Conservation (phyloP, 2,113 vertebrate genomes). For the Podiceps cristatus region DNA sequence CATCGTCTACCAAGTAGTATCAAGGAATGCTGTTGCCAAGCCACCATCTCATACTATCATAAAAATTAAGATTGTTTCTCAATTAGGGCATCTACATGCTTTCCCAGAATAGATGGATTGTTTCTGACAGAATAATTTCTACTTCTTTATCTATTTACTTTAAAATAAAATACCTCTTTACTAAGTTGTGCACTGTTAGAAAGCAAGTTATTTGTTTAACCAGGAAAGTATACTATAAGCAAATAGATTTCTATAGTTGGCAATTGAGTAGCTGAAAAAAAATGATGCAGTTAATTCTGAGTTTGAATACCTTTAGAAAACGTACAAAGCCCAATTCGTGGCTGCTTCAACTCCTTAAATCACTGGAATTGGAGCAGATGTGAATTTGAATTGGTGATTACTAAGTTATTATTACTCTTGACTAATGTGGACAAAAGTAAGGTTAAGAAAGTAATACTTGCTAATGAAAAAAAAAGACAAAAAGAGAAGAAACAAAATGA, state of each 20-base stretch:
- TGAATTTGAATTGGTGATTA: background rate
- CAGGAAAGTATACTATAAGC: background rate
- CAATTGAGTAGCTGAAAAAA: background rate
- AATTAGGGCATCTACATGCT: background rate
- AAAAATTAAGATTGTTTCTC: background rate
- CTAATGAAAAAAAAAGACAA: background rate
- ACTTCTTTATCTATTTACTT: background rate
- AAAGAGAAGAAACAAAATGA: background rate
- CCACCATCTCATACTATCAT: background rate
- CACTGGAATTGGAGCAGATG: background rate
- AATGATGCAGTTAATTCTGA: background rate
- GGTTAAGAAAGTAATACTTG: background rate
- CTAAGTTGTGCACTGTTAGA: background rate
- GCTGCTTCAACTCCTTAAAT: background rate
- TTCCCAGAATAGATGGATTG: background rate
- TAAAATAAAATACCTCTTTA: background rate
- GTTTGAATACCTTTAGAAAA: background rate
- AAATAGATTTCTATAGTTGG: background rate
- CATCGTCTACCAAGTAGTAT: background rate
- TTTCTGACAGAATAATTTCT: background rate
- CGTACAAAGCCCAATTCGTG: background rate
- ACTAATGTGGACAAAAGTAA: background rate
- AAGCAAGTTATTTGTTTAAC: background rate
- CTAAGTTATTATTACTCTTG: background rate
- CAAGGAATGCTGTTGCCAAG: slow-evolving; percentile 8